phyloP scores from a whole-genome alignment of 2,113 vertebrate genomes.

The Poeciliopsis occidentalis region DNA sequence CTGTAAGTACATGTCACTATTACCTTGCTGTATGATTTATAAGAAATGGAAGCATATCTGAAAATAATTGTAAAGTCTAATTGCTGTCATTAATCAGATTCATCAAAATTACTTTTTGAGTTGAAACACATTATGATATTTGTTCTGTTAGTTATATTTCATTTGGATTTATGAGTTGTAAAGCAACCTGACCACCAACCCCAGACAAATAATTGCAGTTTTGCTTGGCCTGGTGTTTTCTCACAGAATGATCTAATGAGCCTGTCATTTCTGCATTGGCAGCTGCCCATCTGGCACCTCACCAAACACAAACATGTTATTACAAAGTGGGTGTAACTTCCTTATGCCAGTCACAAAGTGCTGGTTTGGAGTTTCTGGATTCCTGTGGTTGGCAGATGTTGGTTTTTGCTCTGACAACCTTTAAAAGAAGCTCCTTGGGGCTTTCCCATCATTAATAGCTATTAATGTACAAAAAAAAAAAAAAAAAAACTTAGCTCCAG shows the following conservation, averaged over 20 bases:
- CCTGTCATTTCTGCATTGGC: constrained; percentile 73
- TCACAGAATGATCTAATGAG: constrained; percentile 73
- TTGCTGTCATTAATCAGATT: constrained; percentile 39
- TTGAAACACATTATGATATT: constrained; percentile 41
- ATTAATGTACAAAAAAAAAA: background rate
- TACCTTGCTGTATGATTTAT: constrained; percentile 19
- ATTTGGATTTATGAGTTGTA: constrained; percentile 55
- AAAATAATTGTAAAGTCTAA: background rate
- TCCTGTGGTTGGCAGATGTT: too few relatives aligned
- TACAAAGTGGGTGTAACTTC: constrained; percentile 86
- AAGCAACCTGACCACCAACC: constrained; percentile 27
- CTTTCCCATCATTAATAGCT: too few relatives aligned
- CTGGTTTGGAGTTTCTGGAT: too few relatives aligned
- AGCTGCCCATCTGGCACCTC: constrained; percentile 70
- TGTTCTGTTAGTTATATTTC: constrained; percentile 45
- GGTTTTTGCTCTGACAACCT: too few relatives aligned
- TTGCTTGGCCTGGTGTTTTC: constrained; percentile 70
- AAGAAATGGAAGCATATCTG: constrained; percentile 5
- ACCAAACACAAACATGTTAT: constrained; percentile 81
- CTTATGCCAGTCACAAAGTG: constrained; percentile 82
- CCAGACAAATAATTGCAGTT: constrained; percentile 65
- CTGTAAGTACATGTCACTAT: constrained; percentile 8
- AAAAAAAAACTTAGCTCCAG: background rate
- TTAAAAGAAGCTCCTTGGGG: too few relatives aligned
- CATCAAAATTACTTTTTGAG: constrained; percentile 30